Conservation (phyloP, 2,113 vertebrate species). For the Petromus typicus region DNA sequence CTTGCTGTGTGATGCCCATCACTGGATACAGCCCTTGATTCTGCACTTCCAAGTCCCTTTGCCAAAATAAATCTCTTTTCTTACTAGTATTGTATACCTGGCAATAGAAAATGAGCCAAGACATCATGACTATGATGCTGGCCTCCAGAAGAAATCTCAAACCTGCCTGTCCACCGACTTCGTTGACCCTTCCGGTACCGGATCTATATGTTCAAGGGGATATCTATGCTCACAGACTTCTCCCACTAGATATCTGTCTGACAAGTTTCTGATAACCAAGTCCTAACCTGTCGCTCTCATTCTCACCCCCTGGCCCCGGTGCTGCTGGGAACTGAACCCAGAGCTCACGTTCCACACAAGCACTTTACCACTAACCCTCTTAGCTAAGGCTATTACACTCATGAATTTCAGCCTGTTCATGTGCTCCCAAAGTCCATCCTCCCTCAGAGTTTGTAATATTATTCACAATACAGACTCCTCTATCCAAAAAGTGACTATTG, state of each 20-base stretch:
- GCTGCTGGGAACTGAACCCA: background rate
- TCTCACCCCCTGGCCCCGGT: background rate
- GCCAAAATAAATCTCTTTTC: background rate
- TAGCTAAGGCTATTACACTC: background rate
- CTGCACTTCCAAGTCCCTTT: background rate
- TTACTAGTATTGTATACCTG: background rate
- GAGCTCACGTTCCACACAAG: background rate
- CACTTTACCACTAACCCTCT: background rate
- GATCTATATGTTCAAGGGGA: background rate
- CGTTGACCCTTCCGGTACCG: background rate
- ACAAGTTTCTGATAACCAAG: background rate
- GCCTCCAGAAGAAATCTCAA: constrained; percentile 15
- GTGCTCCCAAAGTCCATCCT: constrained; percentile 12
- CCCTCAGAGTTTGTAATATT: constrained; percentile 15
- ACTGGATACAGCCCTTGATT: background rate
- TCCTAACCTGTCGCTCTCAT: background rate
- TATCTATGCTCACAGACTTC: background rate
- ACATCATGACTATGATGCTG: too few relatives aligned
- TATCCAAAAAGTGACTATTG: background rate
- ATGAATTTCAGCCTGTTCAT: background rate
- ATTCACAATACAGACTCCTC: background rate
- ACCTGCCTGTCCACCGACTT: background rate
- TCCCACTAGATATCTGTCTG: constrained; percentile 3
- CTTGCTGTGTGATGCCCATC: background rate
- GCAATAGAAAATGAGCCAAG: background rate